phyloP scores from a whole-genome alignment of 2,888 invertebrate genomes.

The Blastobasis adustella region DNA sequence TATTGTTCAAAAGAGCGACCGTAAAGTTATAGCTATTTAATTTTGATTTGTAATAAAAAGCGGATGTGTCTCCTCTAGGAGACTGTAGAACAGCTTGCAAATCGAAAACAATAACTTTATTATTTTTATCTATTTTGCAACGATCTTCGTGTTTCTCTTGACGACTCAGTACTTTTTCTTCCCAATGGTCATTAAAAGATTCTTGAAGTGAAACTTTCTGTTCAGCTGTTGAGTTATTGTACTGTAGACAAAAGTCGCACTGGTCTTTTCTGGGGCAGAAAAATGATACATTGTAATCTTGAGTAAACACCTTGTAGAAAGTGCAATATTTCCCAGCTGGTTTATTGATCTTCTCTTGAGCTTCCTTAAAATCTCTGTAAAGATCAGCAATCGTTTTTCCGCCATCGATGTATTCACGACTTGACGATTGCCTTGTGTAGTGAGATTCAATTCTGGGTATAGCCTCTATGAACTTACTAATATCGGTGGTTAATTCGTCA shows the following conservation, averaged over 20 bases:
- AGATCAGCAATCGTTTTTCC: constrained; percentile 11
- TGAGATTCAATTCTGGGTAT: neutral
- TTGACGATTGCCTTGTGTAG: constrained; percentile 1
- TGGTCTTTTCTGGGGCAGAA: constrained; percentile 10
- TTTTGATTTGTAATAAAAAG: constrained; percentile 18
- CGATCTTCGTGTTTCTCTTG: constrained; percentile 16
- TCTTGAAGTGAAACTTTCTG: neutral
- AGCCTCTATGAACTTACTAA: neutral
- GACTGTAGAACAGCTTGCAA: constrained; percentile 18
- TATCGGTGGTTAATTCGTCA: neutral
- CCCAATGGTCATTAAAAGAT: constrained; percentile 4
- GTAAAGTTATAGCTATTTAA: constrained; percentile 10
- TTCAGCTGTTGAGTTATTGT: constrained; percentile 2
- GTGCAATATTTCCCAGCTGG: constrained; percentile 5
- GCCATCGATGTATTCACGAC: constrained; percentile 11
- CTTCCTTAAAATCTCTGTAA: constrained; percentile 8
- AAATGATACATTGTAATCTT: constrained; percentile 7
- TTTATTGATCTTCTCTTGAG: constrained; percentile 4
- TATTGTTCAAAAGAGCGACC: too few relatives aligned
- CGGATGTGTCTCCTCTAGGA: constrained; percentile 14
- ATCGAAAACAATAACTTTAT: constrained; percentile 15
- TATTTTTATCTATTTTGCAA: constrained; percentile 13
- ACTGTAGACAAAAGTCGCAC: constrained; percentile 11
- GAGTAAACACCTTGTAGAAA: constrained; percentile 7
- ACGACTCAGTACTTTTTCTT: constrained; percentile 13